Conservation (phyloP, 2,888 invertebrate genomes). For the Megalurothrips usitatus region DNA sequence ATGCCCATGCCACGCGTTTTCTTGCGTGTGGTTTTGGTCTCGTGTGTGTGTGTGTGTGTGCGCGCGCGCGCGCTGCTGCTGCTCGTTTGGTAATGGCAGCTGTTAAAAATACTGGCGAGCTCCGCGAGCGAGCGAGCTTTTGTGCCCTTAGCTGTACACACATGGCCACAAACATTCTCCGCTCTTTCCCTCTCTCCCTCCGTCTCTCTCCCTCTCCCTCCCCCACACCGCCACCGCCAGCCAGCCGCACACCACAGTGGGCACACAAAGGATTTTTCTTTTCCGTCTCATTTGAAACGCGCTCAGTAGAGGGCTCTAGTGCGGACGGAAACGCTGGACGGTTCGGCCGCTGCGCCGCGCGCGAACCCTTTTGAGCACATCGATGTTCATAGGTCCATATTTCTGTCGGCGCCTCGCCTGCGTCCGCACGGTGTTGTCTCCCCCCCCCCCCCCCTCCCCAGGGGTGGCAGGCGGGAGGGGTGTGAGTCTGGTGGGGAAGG, state of each 20-base stretch:
- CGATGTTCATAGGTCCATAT: neutral
- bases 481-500: too few species aligned
- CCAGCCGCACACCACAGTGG: neutral
- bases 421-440: neutral
- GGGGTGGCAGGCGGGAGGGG: too few species aligned
- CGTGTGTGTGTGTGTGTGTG: too few species aligned
- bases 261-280: constrained; percentile 11
- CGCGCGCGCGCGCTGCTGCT: too few species aligned
- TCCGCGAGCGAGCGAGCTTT: neutral
- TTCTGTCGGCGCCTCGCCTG: neutral
- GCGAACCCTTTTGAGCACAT: neutral
- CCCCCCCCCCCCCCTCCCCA: neutral
- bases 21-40: too few species aligned
- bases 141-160: neutral
- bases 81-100: neutral
- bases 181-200: too few species aligned
- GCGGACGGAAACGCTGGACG: neutral
- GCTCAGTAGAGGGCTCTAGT: neutral
- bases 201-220: too few species aligned
- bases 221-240: neutral
- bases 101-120: neutral
- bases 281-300: constrained; percentile 6
- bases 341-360: neutral
- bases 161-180: too few species aligned
- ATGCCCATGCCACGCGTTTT: too few species aligned